Evolutionary conservation across 2,888 invertebrate species (phyloP), one percentile per base, ranked within the genome.

Genomic region (Sericinus montela): DNA sequence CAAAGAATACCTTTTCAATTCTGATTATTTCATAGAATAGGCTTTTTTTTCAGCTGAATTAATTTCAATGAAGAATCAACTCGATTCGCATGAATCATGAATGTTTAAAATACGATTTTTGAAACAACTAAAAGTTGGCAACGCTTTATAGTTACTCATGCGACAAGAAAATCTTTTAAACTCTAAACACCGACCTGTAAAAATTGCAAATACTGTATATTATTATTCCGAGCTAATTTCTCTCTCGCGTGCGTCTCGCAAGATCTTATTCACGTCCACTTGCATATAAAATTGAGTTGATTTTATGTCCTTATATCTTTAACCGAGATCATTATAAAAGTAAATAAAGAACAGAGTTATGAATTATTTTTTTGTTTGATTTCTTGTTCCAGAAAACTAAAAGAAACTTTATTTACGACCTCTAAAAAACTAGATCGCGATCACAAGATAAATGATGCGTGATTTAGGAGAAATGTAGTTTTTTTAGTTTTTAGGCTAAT

Each of bases 71-170:
- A 40, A 45, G 30, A 32, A 15, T 23, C 28, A 9, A 9, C 25
- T 42, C 15, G 34, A 49, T 16, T 38, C 19, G 11, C 13, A 36
- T 50, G 49, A 45, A 36, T 50, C 45, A 45, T 16, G 43, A 15
- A 1, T 9, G 13, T 36, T 9, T 15, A 41, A 36, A 32, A 41
- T 45, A 30, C 25, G 34, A 28, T 16, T 43, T 41, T 41, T 37
- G 25, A 23, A 36, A 37, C 11, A 25, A 16, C 40, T 28, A 15
- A 45, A 41, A 40, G 29, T 50, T 50, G 50, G 45, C 45, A 50
- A 19, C 36, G 41, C 2, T 41, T 13, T 32, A 40, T 44, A 45
- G 41, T 50, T 50, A 50, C 30, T 50, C 50, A 50, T 37, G 45
- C 35, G 41, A 37, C 45, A 36, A n/a, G 14, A 45, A 45, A 49